These are phyloP conservation scores for Chlorodrepanis virens DNA, from an alignment of 2,113 vertebrate genomes.

Conservation along the genomic window DNA sequence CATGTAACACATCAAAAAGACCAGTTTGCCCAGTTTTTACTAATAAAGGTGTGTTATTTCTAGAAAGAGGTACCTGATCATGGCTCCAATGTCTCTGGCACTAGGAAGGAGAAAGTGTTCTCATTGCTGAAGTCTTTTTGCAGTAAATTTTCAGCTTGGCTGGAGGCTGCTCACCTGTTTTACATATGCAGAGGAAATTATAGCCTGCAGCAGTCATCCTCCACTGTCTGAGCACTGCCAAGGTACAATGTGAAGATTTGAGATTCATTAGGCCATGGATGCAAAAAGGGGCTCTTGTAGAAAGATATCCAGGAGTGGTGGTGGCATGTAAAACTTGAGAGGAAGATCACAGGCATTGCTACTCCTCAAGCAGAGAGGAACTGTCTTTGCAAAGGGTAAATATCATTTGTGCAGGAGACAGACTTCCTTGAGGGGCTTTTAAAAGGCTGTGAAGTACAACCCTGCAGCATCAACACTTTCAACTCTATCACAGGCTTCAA, in stretches of 20 bases:
- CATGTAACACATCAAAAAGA: neutral
- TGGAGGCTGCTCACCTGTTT: neutral
- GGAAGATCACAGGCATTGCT: neutral
- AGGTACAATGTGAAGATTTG: neutral
- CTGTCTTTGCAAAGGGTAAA: neutral
- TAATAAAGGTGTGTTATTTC: neutral
- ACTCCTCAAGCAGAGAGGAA: neutral
- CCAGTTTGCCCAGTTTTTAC: neutral
- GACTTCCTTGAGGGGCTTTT: conserved; percentile 6
- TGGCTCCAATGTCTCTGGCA: neutral
- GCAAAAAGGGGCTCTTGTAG: neutral
- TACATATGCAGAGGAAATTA: conserved; percentile 17
- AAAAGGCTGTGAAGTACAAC: conserved; percentile 33
- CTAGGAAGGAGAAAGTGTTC: neutral
- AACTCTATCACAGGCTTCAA: neutral
- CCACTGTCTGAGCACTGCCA: neutral
- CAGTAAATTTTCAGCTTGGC: neutral
- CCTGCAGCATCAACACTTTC: conserved; percentile 49
- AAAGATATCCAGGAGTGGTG: neutral
- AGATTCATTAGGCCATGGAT: neutral
- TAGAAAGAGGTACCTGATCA: neutral
- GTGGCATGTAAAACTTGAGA: neutral
- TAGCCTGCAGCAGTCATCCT: neutral
- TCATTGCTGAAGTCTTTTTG: neutral
- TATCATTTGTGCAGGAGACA: conserved; percentile 25